phyloP scores from a whole-genome alignment of 2,113 vertebrate genomes.

The Symphodus melops region DNA sequence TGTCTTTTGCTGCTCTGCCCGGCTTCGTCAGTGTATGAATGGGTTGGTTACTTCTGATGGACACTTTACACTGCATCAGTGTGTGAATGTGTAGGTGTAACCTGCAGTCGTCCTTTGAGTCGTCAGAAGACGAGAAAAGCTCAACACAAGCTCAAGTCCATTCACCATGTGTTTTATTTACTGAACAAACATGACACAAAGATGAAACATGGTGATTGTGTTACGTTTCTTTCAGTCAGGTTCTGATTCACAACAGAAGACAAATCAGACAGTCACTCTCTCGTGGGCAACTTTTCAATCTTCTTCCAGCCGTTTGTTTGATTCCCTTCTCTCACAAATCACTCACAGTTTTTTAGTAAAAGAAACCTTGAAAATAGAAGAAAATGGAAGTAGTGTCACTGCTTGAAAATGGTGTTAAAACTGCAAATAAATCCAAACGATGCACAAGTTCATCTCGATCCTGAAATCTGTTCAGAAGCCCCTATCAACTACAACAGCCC shows the following conservation, averaged over 20 bases:
- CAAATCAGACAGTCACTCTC: not conserved
- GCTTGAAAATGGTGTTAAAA: not conserved
- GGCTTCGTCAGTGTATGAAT: too few species aligned
- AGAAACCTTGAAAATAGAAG: not conserved
- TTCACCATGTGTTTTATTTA: slow-evolving; percentile 44
- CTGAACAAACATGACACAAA: not conserved
- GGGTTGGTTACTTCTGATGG: too few species aligned
- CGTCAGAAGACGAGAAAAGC: too few species aligned
- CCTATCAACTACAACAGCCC: not conserved
- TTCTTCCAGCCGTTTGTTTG: not conserved
- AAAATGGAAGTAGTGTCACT: not conserved
- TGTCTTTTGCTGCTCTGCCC: too few species aligned
- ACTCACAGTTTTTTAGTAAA: not conserved
- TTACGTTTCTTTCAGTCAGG: not conserved
- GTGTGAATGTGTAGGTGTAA: too few species aligned
- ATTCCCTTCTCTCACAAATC: not conserved
- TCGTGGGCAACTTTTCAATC: not conserved
- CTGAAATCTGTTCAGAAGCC: not conserved
- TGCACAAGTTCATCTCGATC: not conserved
- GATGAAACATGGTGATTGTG: not conserved
- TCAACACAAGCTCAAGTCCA: too few species aligned
- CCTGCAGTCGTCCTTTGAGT: too few species aligned
- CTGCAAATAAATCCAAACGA: too few species aligned
- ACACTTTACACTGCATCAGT: too few species aligned
- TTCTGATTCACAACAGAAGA: slow-evolving; percentile 7